Conservation (phyloP, 2,888 invertebrate genomes). For the Epirrhoe alternata region DNA sequence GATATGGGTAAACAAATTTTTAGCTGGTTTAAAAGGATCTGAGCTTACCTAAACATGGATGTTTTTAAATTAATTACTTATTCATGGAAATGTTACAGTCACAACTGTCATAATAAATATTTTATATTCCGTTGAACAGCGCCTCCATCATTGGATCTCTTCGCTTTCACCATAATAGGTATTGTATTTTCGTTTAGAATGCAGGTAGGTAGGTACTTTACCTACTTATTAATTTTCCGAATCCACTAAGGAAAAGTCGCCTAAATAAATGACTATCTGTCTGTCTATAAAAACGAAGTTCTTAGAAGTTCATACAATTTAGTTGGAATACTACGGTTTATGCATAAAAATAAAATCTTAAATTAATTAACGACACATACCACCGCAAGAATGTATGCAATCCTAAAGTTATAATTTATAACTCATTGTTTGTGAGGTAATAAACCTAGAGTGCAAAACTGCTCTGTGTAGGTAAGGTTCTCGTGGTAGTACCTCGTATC, state of each 20-base stretch:
- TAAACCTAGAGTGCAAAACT: constrained; percentile 6
- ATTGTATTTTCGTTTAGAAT: no score
- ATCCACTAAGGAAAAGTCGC: no score
- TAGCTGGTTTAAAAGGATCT: neutral
- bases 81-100: neutral
- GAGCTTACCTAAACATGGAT: neutral
- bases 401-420: neutral
- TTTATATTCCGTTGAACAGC: no score
- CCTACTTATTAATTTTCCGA: no score
- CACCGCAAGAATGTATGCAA: constrained; percentile 1
- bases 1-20: neutral
- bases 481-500: neutral
- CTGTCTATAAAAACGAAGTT: no score
- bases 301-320: no score
- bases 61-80: neutral
- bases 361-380: neutral
- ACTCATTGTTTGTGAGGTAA: constrained; percentile 9
- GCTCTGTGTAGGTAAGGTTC: neutral
- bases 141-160: no score
- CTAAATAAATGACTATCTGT: no score
- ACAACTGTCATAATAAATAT: no score
- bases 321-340: no score
- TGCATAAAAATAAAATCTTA: neutral
- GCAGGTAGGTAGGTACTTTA: no score
- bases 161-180: no score